A percentile compares a stretch with the other conserved stretches of the same genome.
Evolutionary conservation across 2,113 vertebrate genomes (phyloP).

Genomic region (Eubucco bourcierii): DNA sequence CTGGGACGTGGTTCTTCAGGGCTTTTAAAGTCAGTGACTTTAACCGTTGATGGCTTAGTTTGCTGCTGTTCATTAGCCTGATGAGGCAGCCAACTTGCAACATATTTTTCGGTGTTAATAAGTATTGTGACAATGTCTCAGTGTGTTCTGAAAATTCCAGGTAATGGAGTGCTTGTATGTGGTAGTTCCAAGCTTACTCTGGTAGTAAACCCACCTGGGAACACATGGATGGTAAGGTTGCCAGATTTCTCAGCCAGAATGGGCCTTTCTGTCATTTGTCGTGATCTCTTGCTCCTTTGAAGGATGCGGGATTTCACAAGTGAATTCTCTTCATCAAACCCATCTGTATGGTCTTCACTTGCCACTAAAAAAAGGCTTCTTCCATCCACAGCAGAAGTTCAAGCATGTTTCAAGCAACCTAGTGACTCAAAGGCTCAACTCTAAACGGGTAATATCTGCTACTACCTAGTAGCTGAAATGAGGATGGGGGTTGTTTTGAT

Average conservation of each 20-base stretch:
- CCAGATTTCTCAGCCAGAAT: not conserved
- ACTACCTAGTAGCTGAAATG: not conserved
- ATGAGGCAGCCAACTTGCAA: not conserved
- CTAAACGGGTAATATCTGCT: not conserved
- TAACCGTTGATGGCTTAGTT: not conserved
- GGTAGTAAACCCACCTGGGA: not conserved
- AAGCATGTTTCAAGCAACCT: not conserved
- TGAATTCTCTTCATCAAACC: not conserved
- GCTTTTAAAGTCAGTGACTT: not conserved
- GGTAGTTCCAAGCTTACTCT: not conserved
- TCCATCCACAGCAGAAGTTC: not conserved
- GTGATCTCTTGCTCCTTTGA: not conserved
- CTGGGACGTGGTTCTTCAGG: not conserved
- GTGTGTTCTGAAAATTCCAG: not conserved
- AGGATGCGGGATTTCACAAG: not conserved
- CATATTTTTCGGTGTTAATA: not conserved
- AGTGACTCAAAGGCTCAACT: not conserved
- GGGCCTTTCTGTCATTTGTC: accelerated
- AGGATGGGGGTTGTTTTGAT: not conserved
- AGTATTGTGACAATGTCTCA: accelerated
- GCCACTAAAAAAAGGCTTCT: not conserved
- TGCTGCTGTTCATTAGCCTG: not conserved
- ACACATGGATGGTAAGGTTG: not conserved
- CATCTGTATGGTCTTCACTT: not conserved
- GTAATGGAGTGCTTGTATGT: not conserved